Conservation (phyloP, 2,888 invertebrate genomes). For the Xestia ashworthii region DNA sequence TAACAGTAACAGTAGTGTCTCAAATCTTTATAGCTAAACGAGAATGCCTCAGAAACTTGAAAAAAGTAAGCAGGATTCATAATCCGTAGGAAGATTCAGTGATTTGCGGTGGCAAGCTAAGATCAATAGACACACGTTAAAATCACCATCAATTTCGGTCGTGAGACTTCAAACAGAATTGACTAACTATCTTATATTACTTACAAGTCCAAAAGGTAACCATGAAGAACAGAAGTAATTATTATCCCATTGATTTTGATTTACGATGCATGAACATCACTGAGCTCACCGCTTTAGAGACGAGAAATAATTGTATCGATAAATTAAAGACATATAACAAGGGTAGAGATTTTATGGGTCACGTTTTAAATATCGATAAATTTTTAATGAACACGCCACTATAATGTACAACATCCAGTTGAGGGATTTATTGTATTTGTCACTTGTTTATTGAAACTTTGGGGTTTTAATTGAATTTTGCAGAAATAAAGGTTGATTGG, state of each 20-base stretch:
- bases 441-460: slow-evolving; percentile 19
- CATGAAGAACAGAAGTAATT: slow-evolving; percentile 48
- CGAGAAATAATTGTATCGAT: slow-evolving; percentile 62
- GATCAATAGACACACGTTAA: background rate
- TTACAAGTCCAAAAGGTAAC: background rate
- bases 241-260: slow-evolving; percentile 66
- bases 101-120: background rate
- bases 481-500: background rate
- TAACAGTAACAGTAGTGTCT: background rate
- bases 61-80: background rate
- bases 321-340: slow-evolving; percentile 49
- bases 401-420: slow-evolving; percentile 4
- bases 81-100: background rate
- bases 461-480: slow-evolving; percentile 25
- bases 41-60: background rate
- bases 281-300: slow-evolving; percentile 52
- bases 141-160: slow-evolving; percentile 24
- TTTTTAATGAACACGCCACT: slow-evolving; percentile 11
- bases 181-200: background rate
- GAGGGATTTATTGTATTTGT: slow-evolving; percentile 32
- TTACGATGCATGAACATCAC: slow-evolving; percentile 65
- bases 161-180: slow-evolving; percentile 8
- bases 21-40: background rate
- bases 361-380: slow-evolving; percentile 49
- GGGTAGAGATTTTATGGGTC: slow-evolving; percentile 31